Conservation (phyloP, 1,140 invertebrate species). For the Drosophila bocki region DNA sequence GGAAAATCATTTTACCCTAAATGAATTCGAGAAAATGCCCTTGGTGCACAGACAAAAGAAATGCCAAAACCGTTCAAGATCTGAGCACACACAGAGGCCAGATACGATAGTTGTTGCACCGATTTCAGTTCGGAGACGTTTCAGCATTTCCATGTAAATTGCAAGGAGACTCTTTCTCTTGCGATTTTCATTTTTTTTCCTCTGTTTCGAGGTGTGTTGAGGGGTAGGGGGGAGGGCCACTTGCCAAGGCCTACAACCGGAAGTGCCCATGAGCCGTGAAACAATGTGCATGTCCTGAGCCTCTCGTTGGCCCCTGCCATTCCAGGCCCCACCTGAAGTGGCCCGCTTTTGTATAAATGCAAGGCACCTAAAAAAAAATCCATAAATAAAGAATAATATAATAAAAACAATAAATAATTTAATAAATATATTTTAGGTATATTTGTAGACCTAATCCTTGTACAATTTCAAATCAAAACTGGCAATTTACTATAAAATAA, state of each 20-base stretch:
- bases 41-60: constrained; percentile 18
- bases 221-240: background rate
- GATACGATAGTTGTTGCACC: constrained; percentile 15
- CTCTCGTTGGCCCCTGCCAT: background rate
- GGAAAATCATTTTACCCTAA: constrained; percentile 15
- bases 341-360: background rate
- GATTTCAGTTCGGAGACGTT: constrained; percentile 13
- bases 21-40: constrained; percentile 16
- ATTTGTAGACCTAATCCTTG: background rate
- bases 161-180: constrained; percentile 11
- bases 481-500: too few species aligned
- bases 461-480: too few species aligned
- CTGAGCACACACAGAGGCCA: constrained; percentile 19
- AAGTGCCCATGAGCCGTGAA: constrained; percentile 28
- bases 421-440: too few species aligned
- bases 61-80: constrained; percentile 24
- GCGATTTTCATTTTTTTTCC: background rate
- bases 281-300: constrained; percentile 25
- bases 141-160: constrained; percentile 34
- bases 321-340: background rate
- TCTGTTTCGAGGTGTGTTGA: background rate
- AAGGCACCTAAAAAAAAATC: constrained; percentile 1
- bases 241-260: constrained; percentile 39
- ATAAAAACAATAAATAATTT: too few species aligned
- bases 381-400: background rate